Evolutionary conservation across 1,140 invertebrate species (phyloP).

Genomic region (Drosophila cardini): DNA sequence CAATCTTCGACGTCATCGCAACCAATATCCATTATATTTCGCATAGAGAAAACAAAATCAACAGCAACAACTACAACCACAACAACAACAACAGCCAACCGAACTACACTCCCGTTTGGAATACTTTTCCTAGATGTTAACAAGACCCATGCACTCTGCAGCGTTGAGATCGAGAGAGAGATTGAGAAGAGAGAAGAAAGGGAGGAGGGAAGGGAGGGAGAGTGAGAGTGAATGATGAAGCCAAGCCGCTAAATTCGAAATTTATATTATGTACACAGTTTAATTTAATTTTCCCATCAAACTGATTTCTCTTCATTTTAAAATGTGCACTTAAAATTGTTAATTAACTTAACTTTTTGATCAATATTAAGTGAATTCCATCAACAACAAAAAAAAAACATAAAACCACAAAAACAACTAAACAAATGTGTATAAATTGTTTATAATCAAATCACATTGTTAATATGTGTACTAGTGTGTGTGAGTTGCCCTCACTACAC

Average conservation of each 20-base stretch:
- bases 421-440: conserved; percentile 26
- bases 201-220: background rate
- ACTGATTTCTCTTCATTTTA: conserved; percentile 33
- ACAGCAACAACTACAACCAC: too few relatives aligned
- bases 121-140: conserved; percentile 45
- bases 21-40: conserved; percentile 41
- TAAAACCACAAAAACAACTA: conserved; percentile 11
- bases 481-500: background rate
- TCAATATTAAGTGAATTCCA: conserved; percentile 46
- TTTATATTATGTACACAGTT: conserved; percentile 40
- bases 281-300: conserved; percentile 30
- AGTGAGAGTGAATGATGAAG: conserved; percentile 10
- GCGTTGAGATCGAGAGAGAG: conserved; percentile 27
- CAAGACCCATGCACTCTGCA: conserved; percentile 36
- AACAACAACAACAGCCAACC: conserved; percentile 53
- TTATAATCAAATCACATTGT: conserved; percentile 19
- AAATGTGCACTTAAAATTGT: conserved; percentile 49
- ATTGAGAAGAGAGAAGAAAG: background rate
- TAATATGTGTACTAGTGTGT: conserved; percentile 8
- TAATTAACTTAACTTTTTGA: conserved; percentile 42
- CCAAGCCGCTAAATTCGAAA: conserved; percentile 51
- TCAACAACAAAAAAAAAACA: conserved; percentile 30
- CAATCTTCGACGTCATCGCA: background rate
- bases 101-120: conserved; percentile 55
- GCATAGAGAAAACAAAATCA: conserved; percentile 15